phyloP scores from a whole-genome alignment of 2,797 vertebrate species.

The Acanthornis magna region DNA sequence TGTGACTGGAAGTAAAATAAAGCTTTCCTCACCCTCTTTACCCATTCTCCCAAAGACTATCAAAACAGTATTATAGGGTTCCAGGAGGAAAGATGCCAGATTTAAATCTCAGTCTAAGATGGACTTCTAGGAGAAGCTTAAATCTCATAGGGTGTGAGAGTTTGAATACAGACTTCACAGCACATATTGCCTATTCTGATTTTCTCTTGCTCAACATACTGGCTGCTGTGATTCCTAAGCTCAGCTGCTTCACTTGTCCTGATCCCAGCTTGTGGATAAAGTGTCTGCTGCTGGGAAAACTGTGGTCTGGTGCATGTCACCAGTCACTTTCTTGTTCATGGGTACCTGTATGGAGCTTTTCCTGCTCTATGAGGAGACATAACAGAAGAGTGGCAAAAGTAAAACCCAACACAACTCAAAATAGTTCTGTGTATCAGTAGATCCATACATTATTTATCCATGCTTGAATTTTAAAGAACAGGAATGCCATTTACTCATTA shows the following conservation, averaged over 20 bases:
- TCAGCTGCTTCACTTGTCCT: not conserved
- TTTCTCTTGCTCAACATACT: not conserved
- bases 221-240: not conserved
- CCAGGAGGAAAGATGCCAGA: not conserved
- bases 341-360: not conserved
- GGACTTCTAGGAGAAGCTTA: not conserved
- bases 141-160: not conserved
- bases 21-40: not conserved
- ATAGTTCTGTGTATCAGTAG: not conserved
- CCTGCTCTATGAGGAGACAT: not conserved
- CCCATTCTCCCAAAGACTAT: not conserved
- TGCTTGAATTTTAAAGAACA: constrained; percentile 39
- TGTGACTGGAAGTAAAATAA: not conserved
- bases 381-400: not conserved
- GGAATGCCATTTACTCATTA: constrained; percentile 15
- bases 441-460: constrained; percentile 50
- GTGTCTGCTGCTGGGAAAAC: not conserved
- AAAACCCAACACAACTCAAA: not conserved
- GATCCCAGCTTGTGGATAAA: not conserved
- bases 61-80: not conserved
- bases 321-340: not conserved
- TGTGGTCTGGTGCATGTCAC: not conserved
- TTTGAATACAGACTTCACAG: not conserved
- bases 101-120: not conserved
- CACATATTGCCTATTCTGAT: not conserved